Conservation (phyloP, 2,113 vertebrate species). For the Prunella fulvescens region DNA sequence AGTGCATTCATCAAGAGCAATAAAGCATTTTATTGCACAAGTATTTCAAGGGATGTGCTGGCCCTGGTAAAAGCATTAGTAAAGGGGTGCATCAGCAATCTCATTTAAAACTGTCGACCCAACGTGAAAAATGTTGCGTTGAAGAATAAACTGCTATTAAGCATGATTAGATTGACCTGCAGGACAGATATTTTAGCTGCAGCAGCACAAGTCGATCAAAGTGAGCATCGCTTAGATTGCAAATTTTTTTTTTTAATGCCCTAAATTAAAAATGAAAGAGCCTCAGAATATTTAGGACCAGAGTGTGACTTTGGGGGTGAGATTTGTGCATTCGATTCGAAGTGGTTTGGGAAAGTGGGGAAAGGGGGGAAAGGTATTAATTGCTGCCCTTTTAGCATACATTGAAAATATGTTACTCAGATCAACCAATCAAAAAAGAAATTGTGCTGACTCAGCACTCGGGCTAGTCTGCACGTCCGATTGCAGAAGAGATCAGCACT, state of each 20-base stretch:
- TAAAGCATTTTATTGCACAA: constrained; percentile 60
- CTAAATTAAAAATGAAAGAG: constrained; percentile 43
- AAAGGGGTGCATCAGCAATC: constrained; percentile 55
- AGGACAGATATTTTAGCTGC: constrained; percentile 64
- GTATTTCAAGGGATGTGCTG: constrained; percentile 38
- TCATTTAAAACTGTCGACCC: constrained; percentile 64
- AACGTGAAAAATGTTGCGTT: constrained; percentile 53
- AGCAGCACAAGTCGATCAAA: constrained; percentile 58
- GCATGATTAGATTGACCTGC: constrained; percentile 69
- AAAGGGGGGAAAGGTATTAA: not conserved
- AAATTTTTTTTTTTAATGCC: constrained; percentile 21
- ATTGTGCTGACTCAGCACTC: constrained; percentile 85
- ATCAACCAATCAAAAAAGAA: constrained; percentile 81
- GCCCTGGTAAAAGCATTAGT: constrained; percentile 45
- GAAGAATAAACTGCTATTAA: constrained; percentile 68
- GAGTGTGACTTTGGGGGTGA: constrained; percentile 10
- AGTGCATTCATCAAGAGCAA: constrained; percentile 31
- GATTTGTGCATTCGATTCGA: not conserved
- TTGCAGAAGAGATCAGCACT: constrained; percentile 82
- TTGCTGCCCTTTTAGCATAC: constrained; percentile 58
- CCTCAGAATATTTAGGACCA: constrained; percentile 6
- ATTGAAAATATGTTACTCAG: constrained; percentile 65
- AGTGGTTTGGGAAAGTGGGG: not conserved
- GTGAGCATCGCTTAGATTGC: constrained; percentile 36
- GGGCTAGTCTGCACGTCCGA: constrained; percentile 77